Evolutionary conservation across 2,888 invertebrate species (phyloP).

Genomic region (Pollenia amentaria): DNA sequence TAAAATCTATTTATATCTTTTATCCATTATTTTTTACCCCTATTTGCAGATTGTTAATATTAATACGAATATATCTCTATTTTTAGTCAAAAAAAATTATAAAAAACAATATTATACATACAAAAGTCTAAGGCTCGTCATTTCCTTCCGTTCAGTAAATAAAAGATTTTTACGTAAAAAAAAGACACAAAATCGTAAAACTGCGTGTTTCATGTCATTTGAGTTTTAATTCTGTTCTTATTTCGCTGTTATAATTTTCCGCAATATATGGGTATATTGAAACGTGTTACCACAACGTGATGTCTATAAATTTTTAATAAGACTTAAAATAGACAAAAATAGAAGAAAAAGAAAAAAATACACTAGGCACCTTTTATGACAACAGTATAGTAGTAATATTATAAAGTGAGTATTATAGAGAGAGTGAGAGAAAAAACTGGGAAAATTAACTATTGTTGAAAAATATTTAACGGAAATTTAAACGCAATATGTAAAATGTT

Average conservation of each 20-base stretch:
- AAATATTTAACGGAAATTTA: slow-evolving; percentile 63
- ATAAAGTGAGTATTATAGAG: too few species aligned
- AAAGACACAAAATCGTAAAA: slow-evolving; percentile 17
- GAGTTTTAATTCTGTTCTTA: slow-evolving; percentile 11
- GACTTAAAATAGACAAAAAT: slow-evolving; percentile 18
- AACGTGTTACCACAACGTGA: slow-evolving; percentile 72
- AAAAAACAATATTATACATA: not conserved
- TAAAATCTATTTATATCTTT: not conserved
- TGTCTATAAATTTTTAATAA: slow-evolving; percentile 63
- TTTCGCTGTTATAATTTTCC: slow-evolving; percentile 49
- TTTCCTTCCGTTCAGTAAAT: slow-evolving; percentile 58
- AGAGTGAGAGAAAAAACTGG: slow-evolving; percentile 22
- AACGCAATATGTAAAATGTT: slow-evolving; percentile 31
- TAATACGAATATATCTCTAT: not conserved
- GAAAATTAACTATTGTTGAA: slow-evolving; percentile 39
- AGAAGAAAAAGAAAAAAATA: not conserved
- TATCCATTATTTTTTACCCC: not conserved
- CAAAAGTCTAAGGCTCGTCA: slow-evolving; percentile 54
- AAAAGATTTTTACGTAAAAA: slow-evolving; percentile 3
- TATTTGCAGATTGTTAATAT: not conserved
- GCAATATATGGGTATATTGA: slow-evolving; percentile 59
- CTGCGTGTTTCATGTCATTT: slow-evolving; percentile 54
- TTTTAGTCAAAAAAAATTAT: slow-evolving; percentile 13
- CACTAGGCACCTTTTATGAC: slow-evolving; percentile 48
- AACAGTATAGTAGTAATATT: slow-evolving; percentile 4